Evolutionary conservation across 2,888 invertebrate species (phyloP), one percentile per base, ranked within the genome.

Genomic region (Lordiphosa fenestrarum): DNA sequence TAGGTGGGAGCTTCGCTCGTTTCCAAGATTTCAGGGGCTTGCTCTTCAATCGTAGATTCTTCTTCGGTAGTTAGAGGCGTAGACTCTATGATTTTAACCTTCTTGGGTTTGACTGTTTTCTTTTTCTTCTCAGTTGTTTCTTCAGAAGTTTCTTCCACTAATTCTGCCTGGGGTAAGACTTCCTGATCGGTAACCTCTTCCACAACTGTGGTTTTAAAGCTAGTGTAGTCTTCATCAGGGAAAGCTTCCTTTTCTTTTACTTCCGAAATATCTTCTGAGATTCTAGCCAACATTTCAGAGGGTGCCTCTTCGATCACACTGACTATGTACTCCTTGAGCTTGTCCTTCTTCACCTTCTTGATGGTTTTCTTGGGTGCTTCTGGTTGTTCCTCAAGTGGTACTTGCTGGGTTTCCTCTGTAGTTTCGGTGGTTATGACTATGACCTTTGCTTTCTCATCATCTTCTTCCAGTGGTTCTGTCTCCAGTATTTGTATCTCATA

Each of bases 401-500:
- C 66, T 47, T 69, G 84, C 25, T 50, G 37, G 12, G 54, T 83
- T 51, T 87, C 48, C 53, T 87, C 39, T 39, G 76, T 68, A 82
- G 90, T 71, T 66, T 88, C 87, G 3, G 77, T 75, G 40, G 84
- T 86, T 47, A 85, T 81, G 7, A 90, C 87, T 10, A 87, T 87
- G 2, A 91, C 87, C 51, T 89, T 88, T 40, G 89, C 71, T 69
- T 88, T 67, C 25, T 87, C 84, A 81, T 90, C 84, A 71, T 88
- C 81, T 82, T 90, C 71, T 49, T 87, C 65, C 2, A 56, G 12
- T 4, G 19, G 25, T 74, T 90, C 87, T 12, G 90, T 83, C 4
- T 91, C 91, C 2, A 89, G 86, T n/a, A 88, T 84, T 65, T 90
- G 90, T 1, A 91, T 91, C 6, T 90, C 85, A 69, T 91, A 90